phyloP scores from a whole-genome alignment of 2,113 vertebrate genomes.

The Cephalopterus ornatus region DNA sequence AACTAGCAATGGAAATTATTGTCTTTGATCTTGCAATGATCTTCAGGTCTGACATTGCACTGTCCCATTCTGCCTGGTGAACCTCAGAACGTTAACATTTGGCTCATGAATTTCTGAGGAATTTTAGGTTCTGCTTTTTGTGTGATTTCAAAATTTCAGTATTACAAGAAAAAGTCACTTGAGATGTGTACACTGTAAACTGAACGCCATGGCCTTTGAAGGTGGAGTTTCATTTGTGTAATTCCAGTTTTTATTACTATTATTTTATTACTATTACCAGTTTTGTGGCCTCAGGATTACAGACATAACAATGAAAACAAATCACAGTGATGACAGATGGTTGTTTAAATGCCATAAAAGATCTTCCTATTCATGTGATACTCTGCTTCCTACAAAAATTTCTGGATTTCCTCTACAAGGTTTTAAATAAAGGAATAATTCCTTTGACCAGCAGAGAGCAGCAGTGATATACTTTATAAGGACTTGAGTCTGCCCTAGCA shows the following conservation, averaged over 20 bases:
- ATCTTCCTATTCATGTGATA: neutral
- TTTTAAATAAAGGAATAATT: slow-evolving; percentile 44
- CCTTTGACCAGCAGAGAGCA: slow-evolving; percentile 79
- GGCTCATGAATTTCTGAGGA: neutral
- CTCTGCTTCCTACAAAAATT: neutral
- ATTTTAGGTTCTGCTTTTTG: neutral
- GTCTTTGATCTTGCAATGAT: neutral
- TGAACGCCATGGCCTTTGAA: neutral
- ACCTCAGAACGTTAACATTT: neutral
- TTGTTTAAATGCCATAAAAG: neutral
- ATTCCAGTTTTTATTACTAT: neutral
- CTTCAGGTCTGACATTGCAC: neutral
- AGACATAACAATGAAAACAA: neutral
- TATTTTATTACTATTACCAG: neutral
- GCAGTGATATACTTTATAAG: slow-evolving; percentile 64
- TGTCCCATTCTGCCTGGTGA: neutral
- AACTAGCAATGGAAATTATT: neutral
- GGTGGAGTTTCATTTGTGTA: neutral
- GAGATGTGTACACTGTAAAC: neutral
- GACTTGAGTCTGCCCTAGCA: neutral
- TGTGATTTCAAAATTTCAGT: neutral
- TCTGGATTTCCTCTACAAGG: neutral
- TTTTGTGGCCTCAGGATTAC: neutral
- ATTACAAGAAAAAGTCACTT: neutral
- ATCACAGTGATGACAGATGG: neutral